A percentile compares a stretch with the other conserved stretches of the same genome.
phyloP scores from a whole-genome alignment of 2,797 vertebrate genomes.

The Siniperca undulata region DNA sequence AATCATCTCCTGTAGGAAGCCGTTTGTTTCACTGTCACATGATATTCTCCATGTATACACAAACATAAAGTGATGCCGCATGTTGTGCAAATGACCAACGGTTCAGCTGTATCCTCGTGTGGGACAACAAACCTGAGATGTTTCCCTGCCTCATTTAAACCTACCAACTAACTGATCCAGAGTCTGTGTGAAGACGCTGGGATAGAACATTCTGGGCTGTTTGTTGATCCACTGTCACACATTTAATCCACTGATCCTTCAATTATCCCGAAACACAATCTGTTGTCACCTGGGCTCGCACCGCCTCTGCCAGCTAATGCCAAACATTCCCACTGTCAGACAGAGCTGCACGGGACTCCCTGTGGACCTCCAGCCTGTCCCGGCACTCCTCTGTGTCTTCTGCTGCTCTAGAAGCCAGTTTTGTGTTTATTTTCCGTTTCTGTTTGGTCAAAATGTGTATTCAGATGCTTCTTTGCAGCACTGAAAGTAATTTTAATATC shows the following conservation, averaged over 20 bases:
- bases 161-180: not conserved
- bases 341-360: conserved; percentile 11
- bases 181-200: conserved; percentile 13
- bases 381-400: not conserved
- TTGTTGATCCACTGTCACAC: conserved; percentile 39
- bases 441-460: not conserved
- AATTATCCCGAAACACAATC: conserved; percentile 72
- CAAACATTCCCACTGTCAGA: conserved; percentile 59
- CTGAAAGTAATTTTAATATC: not conserved
- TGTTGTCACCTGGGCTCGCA: conserved; percentile 53
- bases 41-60: not conserved
- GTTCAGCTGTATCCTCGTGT: conserved; percentile 3
- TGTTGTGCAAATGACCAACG: conserved; percentile 25
- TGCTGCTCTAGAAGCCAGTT: not conserved
- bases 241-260: conserved; percentile 59
- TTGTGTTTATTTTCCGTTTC: not conserved
- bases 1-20: not conserved
- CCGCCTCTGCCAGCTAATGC: conserved; percentile 5
- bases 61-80: conserved; percentile 2
- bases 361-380: conserved; percentile 1
- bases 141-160: not conserved
- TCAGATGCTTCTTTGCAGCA: not conserved
- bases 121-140: conserved; percentile 12
- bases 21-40: not conserved
- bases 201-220: conserved; percentile 30